Evolutionary conservation across 2,888 invertebrate species (phyloP).

Genomic region (Halictus ligatus): DNA sequence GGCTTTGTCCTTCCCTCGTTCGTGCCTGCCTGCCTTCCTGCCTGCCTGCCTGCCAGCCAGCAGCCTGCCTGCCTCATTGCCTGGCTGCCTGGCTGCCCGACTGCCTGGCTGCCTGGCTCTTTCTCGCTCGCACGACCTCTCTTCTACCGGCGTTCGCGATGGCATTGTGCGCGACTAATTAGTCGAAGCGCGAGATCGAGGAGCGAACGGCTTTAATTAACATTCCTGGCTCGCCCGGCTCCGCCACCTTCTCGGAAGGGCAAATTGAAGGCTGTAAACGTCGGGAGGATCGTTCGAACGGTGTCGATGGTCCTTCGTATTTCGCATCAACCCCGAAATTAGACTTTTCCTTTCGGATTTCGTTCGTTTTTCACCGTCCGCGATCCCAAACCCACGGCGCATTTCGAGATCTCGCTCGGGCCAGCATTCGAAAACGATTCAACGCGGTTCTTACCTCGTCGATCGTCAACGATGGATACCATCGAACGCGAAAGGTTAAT

Average conservation of each 20-base stretch:
- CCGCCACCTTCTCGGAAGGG: constrained; percentile 77
- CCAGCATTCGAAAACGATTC: neutral
- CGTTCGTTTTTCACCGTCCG: constrained; percentile 42
- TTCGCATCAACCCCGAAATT: constrained; percentile 71
- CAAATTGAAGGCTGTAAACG: constrained; percentile 83
- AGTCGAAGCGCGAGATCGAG: constrained; percentile 83
- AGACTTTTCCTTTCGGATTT: constrained; percentile 65
- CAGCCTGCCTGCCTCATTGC: constrained; percentile 30
- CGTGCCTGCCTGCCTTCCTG: constrained; percentile 49
- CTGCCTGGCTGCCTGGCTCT: neutral
- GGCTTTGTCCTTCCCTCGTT: constrained; percentile 47
- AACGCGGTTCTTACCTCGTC: constrained; percentile 46
- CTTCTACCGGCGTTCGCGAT: constrained; percentile 73
- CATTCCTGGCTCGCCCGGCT: constrained; percentile 82
- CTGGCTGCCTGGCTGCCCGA: neutral
- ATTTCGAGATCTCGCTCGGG: neutral
- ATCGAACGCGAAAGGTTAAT: constrained; percentile 77
- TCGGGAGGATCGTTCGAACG: constrained; percentile 77
- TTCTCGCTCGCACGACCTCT: constrained; percentile 55
- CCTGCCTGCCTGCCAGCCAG: constrained; percentile 38
- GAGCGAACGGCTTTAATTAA: constrained; percentile 84
- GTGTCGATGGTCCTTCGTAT: constrained; percentile 67
- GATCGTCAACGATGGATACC: constrained; percentile 64
- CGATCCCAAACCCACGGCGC: neutral
- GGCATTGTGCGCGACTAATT: constrained; percentile 83